These are phyloP conservation scores for Tragelaphus scriptus DNA, from an alignment of 2,113 vertebrate species.

Conservation along the genomic window DNA sequence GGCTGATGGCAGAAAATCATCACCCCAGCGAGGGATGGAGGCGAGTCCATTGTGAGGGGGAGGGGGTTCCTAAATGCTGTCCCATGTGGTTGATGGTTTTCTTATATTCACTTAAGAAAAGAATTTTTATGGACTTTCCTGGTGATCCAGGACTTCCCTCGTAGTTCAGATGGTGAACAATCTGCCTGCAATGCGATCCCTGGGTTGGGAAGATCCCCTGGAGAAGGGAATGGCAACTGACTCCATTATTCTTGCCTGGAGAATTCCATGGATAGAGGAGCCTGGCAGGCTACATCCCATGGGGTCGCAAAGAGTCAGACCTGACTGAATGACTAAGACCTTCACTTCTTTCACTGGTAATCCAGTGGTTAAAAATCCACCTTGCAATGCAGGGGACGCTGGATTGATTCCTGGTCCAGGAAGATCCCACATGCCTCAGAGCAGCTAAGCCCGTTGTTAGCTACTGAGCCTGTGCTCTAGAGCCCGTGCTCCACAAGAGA, in stretches of 20 bases:
- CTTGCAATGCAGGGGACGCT: not conserved
- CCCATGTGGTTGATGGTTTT: not conserved
- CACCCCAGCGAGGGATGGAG: not conserved
- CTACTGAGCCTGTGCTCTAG: not conserved
- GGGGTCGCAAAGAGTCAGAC: not conserved
- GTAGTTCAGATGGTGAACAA: not conserved
- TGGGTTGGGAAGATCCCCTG: not conserved
- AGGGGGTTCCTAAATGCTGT: not conserved
- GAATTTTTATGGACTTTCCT: not conserved
- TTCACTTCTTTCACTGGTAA: not conserved
- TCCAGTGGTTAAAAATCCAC: not conserved
- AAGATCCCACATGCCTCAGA: not conserved
- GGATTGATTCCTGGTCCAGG: not conserved
- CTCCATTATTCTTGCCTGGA: not conserved
- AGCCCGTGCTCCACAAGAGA: not conserved
- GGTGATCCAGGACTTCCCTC: not conserved
- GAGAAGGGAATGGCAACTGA: not conserved
- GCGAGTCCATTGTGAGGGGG: fast-evolving
- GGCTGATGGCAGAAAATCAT: not conserved
- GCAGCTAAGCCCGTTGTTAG: not conserved
- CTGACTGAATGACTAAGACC: not conserved
- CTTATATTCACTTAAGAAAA: not conserved
- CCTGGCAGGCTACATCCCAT: not conserved
- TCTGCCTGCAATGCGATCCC: not conserved
- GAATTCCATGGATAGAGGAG: not conserved